These are phyloP conservation scores for Empis stercorea DNA, from an alignment of 2,888 invertebrate species.

Conservation along the genomic window DNA sequence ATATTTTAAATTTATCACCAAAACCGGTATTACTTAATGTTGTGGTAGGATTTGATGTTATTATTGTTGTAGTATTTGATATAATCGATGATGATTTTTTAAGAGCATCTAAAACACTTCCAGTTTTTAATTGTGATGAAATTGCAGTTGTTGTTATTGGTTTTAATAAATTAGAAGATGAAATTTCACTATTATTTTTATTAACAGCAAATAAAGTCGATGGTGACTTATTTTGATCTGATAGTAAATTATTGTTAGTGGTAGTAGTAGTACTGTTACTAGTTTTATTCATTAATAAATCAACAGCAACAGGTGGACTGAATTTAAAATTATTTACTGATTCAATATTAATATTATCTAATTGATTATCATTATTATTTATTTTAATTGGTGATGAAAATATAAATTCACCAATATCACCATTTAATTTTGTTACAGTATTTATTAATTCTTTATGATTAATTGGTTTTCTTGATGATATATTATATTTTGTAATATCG, in stretches of 20 bases:
- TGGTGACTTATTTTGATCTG: too few relatives aligned
- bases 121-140: conserved; percentile 31
- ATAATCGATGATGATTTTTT: conserved; percentile 14
- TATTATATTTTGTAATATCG: not conserved
- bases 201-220: not conserved
- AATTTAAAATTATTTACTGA: conserved; percentile 44
- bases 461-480: conserved; percentile 4
- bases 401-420: conserved; percentile 19
- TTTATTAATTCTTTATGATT: not conserved
- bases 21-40: conserved; percentile 14
- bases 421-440: not conserved
- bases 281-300: conserved; percentile 8
- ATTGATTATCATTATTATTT: conserved; percentile 13
- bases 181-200: not conserved
- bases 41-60: conserved; percentile 3
- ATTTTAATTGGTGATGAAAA: conserved; percentile 41
- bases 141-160: conserved; percentile 4
- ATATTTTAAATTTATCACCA: conserved; percentile 40
- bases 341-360: conserved; percentile 30
- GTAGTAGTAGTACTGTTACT: too few relatives aligned
- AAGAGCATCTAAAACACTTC: conserved; percentile 36
- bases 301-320: conserved; percentile 39
- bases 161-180: not conserved
- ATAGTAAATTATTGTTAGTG: too few relatives aligned
- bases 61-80: not conserved